phyloP scores from a whole-genome alignment of 2,888 invertebrate species.

The Poecilobothrus nobilitatus region DNA sequence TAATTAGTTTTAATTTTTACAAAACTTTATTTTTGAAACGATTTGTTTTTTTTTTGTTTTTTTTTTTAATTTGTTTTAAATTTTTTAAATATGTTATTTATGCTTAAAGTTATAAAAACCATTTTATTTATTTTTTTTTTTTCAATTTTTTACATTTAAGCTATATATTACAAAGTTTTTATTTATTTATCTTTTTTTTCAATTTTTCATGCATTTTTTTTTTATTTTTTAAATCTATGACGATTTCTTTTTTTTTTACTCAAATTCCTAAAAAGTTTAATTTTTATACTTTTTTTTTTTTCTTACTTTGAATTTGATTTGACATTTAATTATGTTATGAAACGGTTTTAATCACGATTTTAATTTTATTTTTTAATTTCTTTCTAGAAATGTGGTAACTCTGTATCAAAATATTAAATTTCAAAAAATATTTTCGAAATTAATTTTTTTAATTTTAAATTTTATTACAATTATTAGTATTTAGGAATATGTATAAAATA shows the following conservation, averaged over 20 bases:
- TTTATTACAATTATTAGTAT: no score
- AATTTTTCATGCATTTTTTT: not conserved
- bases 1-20: not conserved
- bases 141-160: not conserved
- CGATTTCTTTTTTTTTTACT: not conserved
- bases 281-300: not conserved
- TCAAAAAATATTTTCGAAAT: no score
- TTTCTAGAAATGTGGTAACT: no score
- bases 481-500: no score
- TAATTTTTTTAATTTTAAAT: no score
- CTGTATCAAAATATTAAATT: no score
- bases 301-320: not conserved
- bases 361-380: not conserved
- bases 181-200: not conserved
- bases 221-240: not conserved
- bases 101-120: constrained; percentile 6
- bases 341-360: not conserved
- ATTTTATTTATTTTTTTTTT: not conserved
- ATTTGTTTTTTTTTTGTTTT: not conserved
- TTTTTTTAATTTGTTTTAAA: not conserved
- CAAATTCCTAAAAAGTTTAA: not conserved
- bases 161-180: constrained; percentile 5
- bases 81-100: not conserved
- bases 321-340: not conserved
- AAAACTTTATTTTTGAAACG: not conserved